Evolutionary conservation across 1,140 invertebrate species (phyloP), one percentile per base, ranked within the genome.

Genomic region (Ceratosolen solmsi): DNA sequence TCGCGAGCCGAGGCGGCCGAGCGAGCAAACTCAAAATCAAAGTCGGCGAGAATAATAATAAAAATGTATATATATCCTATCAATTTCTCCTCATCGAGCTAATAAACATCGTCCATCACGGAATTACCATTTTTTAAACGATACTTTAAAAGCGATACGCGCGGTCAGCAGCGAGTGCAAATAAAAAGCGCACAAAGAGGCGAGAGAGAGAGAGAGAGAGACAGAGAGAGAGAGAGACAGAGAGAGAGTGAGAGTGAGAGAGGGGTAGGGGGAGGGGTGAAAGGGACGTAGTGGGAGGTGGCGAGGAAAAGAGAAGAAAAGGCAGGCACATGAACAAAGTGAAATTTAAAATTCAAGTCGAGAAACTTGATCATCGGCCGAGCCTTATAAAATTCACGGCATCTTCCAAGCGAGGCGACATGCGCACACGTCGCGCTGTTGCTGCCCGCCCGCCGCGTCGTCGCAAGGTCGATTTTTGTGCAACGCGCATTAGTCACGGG

Each of bases 401-500:
- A 41, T 60, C 27, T 56, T 56, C 51, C 49, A 56, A 3, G 1
- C 36, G 4, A 5, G 36, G 36, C 65, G 36, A 20, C 27, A 13
- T 27, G 70, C 41, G 20, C 38, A 49, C 68, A 7, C 41, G 25
- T 33, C n/a, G 27, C 8, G 41, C n/a, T 38, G 33, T 20, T 46
- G 36, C 11, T 25, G n/a, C 22, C 20, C 36, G 20, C 22, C 38
- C 70, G 13, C 70, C 20, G 36, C 71, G 38, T 15, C 38, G 36
- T 2, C 20, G 33, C 73, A 75, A 75, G 73, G 73, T 60, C 73
- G 73, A 75, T 75, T 75, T 75, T 75, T 75, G 54, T 41, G 73
- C 73, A 75, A 75, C 36, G 54, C 33, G 73, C 33, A 75, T 75
- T 75, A 75, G 54, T 75, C 73, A 75, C 71, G 71, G 41, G 11